Evolutionary conservation across 2,113 vertebrate genomes (phyloP).

Genomic region (Sylvilagus bachmani): DNA sequence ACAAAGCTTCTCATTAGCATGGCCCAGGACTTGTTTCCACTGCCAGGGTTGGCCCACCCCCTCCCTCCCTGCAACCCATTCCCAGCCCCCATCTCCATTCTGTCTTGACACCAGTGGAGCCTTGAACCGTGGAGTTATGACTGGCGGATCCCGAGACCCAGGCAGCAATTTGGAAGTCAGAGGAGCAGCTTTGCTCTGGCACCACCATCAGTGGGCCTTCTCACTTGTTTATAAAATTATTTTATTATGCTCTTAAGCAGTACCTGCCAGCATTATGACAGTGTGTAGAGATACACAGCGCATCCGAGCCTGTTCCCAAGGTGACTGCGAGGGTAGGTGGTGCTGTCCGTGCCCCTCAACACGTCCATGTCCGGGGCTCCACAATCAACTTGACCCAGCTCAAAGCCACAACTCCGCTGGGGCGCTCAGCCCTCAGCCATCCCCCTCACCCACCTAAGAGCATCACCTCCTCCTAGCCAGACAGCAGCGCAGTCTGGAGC

Average conservation of each 20-base stretch:
- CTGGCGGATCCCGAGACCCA: not conserved
- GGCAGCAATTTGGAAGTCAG: not conserved
- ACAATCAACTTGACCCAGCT: not conserved
- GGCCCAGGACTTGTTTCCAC: constrained; percentile 83
- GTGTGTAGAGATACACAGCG: not conserved
- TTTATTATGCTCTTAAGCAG: not conserved
- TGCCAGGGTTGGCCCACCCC: constrained; percentile 68
- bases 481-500: not conserved
- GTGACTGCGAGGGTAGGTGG: no score
- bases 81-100: not conserved
- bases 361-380: not conserved
- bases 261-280: not conserved
- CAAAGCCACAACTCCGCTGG: not conserved
- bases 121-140: constrained; percentile 22
- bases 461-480: not conserved
- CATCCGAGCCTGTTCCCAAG: not conserved
- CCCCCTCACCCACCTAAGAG: not conserved
- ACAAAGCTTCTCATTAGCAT: constrained; percentile 91
- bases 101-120: not conserved
- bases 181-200: not conserved
- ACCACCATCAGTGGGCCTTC: not conserved
- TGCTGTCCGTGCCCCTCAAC: not conserved
- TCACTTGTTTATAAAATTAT: not conserved
- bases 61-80: not conserved
- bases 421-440: accelerated